A percentile compares a stretch with the other conserved stretches of the same genome.
These are phyloP conservation scores for Aegithalos caudatus DNA, from an alignment of 2,113 vertebrate genomes.

Conservation along the genomic window DNA sequence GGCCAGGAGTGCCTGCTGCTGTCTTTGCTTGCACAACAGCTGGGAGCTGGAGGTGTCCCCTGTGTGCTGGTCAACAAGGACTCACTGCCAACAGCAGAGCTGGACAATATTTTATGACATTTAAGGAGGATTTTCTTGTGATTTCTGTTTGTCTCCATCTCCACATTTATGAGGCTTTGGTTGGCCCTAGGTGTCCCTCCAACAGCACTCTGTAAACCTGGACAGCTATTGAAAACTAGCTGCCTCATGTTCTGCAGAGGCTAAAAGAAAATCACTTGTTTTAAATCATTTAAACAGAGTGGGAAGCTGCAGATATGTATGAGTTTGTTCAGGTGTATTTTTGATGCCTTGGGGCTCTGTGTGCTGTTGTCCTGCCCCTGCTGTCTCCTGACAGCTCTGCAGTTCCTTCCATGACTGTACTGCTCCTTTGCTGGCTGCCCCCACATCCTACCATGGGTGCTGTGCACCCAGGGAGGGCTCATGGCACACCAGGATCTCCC, in stretches of 20 bases:
- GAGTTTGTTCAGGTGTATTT: not conserved
- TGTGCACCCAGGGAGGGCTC: fast-evolving
- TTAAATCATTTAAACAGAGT: not conserved
- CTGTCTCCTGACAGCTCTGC: not conserved
- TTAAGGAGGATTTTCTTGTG: not conserved
- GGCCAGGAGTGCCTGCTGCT: not conserved
- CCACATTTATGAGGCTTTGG: not conserved
- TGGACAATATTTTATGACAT: not conserved
- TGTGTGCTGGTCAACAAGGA: not conserved
- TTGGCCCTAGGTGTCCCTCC: not conserved
- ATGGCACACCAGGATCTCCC: fast-evolving
- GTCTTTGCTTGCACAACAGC: not conserved
- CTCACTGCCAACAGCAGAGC: not conserved
- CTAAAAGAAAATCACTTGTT: not conserved
- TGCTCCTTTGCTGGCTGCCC: not conserved
- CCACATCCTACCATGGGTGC: fast-evolving
- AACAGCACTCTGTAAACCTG: not conserved
- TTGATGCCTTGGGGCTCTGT: not conserved
- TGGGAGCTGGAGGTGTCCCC: not conserved
- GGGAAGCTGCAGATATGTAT: not conserved
- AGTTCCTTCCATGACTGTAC: not conserved
- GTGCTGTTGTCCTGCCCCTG: not conserved
- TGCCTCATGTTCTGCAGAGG: not conserved
- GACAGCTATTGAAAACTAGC: not conserved
- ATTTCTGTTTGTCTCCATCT: not conserved